Conservation (phyloP, 2,113 vertebrate species). For the Crotalus horridus region DNA sequence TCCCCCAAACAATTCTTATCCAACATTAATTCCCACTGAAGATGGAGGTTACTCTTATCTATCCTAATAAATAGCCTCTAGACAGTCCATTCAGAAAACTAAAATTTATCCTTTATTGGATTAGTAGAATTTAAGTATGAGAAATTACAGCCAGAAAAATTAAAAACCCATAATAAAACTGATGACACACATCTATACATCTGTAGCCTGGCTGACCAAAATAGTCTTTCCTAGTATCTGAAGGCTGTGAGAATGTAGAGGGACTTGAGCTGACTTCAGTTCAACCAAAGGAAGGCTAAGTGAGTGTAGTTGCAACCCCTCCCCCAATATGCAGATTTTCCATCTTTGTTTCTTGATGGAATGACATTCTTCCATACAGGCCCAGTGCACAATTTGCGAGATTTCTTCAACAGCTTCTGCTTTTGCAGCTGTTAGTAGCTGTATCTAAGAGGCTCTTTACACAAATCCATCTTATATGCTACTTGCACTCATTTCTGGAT, state of each 20-base stretch:
- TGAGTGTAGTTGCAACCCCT: neutral
- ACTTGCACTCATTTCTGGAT: neutral
- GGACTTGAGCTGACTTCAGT: neutral
- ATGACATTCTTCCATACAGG: neutral
- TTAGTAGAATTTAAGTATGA: neutral
- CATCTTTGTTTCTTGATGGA: neutral
- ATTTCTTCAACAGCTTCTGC: neutral
- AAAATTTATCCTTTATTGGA: neutral
- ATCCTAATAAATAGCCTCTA: neutral
- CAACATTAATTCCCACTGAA: neutral
- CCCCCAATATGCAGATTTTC: neutral
- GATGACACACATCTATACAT: neutral
- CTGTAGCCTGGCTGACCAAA: neutral
- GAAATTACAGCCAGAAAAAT: neutral
- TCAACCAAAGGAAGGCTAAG: neutral
- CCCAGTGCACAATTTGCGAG: neutral
- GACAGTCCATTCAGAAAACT: neutral
- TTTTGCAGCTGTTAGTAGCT: neutral
- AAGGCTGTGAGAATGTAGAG: neutral
- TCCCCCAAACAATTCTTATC: neutral
- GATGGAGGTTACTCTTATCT: neutral
- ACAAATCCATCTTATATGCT: neutral
- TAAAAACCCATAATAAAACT: neutral
- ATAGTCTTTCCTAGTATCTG: neutral
- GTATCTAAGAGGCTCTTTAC: neutral